These are phyloP conservation scores for Hylaea fasciaria DNA, from an alignment of 2,888 invertebrate species.

Conservation along the genomic window DNA sequence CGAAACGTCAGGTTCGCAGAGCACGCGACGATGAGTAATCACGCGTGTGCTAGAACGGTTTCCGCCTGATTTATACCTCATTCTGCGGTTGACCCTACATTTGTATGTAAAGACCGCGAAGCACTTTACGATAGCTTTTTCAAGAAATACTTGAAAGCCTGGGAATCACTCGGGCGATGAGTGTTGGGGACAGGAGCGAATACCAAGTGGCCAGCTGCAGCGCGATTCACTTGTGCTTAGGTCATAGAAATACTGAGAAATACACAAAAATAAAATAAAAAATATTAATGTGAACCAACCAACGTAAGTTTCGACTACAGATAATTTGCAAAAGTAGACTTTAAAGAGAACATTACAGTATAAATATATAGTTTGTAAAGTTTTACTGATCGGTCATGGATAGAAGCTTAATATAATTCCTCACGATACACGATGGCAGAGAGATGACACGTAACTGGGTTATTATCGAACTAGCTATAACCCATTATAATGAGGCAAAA, in stretches of 20 bases:
- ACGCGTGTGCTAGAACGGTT: background rate
- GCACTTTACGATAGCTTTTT: background rate
- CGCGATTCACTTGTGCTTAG: background rate
- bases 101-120: background rate
- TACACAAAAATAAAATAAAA: background rate
- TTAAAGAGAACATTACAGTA: no score
- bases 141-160: background rate
- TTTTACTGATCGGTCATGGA: no score
- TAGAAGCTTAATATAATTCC: no score
- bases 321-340: no score
- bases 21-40: slow-evolving; percentile 1
- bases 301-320: no score
- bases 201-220: slow-evolving; percentile 1
- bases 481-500: no score
- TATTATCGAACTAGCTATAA: no score
- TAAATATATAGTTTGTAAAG: no score
- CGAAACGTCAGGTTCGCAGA: no score
- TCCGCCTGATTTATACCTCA: background rate
- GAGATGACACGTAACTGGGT: no score
- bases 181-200: background rate
- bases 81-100: background rate
- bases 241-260: slow-evolving; percentile 3
- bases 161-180: background rate
- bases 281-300: no score
- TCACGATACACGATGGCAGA: no score